A percentile compares a stretch with the other conserved stretches of the same genome.
Conservation (phyloP, 2,888 invertebrate genomes). For the Amphipoea lucens region DNA sequence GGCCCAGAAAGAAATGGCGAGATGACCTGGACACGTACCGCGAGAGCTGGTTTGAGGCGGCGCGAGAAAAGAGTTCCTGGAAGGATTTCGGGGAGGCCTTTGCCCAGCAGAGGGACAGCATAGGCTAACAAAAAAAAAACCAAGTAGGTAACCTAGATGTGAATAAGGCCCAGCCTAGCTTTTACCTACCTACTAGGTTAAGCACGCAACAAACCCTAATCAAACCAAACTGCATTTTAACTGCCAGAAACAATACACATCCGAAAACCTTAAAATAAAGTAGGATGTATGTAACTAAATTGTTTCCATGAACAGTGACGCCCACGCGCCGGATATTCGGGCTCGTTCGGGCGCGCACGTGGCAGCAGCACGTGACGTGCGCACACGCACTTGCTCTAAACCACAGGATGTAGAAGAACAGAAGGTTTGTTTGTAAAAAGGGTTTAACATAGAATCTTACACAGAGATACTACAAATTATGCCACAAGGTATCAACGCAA, state of each 20-base stretch:
- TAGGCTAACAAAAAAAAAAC: no score
- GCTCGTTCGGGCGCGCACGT: slow-evolving; percentile 48
- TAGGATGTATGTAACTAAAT: slow-evolving; percentile 53
- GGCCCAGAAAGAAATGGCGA: no score
- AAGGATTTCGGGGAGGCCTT: no score
- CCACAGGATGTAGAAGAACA: slow-evolving; percentile 24
- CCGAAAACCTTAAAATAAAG: slow-evolving; percentile 42
- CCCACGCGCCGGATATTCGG: slow-evolving; percentile 50
- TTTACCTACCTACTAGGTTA: not conserved
- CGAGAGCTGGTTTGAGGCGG: no score
- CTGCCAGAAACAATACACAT: slow-evolving; percentile 42
- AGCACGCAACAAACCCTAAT: slow-evolving; percentile 2
- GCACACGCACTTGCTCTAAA: slow-evolving; percentile 58
- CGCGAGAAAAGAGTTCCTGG: no score
- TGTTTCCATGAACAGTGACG: slow-evolving; percentile 47
- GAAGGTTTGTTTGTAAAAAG: slow-evolving; percentile 39
- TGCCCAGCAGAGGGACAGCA: no score
- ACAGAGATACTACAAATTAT: not conserved
- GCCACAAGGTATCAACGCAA: not conserved
- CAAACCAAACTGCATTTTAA: slow-evolving; percentile 27
- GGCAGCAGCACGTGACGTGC: slow-evolving; percentile 54
- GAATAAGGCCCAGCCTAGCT: not conserved
- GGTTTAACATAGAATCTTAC: no score
- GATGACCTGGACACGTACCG: no score
- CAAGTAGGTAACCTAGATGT: not conserved